These are phyloP conservation scores for Drosophila gunungcola DNA, from an alignment of 1,140 invertebrate species.

Conservation along the genomic window DNA sequence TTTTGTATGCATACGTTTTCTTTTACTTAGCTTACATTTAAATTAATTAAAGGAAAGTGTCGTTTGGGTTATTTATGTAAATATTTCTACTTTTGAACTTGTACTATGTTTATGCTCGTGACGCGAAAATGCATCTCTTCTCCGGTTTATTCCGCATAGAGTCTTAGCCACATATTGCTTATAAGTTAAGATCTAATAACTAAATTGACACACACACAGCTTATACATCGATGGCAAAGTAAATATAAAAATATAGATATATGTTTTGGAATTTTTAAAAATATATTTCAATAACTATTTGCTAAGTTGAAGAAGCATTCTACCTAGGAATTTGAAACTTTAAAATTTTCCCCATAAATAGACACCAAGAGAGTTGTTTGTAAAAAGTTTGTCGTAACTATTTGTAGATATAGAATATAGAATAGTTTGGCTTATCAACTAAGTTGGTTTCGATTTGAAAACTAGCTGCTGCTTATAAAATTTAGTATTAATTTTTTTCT, in stretches of 20 bases:
- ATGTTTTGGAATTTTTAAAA: conserved; percentile 26
- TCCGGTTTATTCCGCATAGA: conserved; percentile 10
- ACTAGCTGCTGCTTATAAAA: conserved; percentile 66
- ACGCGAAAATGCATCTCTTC: conserved; percentile 51
- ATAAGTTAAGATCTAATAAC: conserved; percentile 50
- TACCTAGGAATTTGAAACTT: conserved; percentile 68
- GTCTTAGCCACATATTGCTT: conserved; percentile 59
- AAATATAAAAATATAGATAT: conserved; percentile 75
- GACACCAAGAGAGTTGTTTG: conserved; percentile 79
- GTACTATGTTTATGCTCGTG: conserved; percentile 77
- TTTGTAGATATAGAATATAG: conserved; percentile 39
- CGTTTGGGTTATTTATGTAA: conserved; percentile 50
- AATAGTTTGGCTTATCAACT: conserved; percentile 66
- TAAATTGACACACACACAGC: conserved; percentile 63
- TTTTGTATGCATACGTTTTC: conserved; percentile 21
- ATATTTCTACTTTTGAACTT: conserved; percentile 75
- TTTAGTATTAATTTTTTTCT: conserved; percentile 9
- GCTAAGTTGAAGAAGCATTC: conserved; percentile 69
- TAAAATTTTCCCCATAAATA: conserved; percentile 63
- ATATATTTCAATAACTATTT: conserved; percentile 61
- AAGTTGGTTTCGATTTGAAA: conserved; percentile 62
- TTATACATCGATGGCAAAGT: conserved; percentile 71
- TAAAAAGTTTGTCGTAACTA: conserved; percentile 54
- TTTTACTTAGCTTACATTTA: conserved; percentile 30
- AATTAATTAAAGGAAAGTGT: conserved; percentile 30